A percentile compares a stretch with the other conserved stretches of the same genome.
phyloP scores from a whole-genome alignment of 2,888 invertebrate species.

The Meliscaeva auricollis region DNA sequence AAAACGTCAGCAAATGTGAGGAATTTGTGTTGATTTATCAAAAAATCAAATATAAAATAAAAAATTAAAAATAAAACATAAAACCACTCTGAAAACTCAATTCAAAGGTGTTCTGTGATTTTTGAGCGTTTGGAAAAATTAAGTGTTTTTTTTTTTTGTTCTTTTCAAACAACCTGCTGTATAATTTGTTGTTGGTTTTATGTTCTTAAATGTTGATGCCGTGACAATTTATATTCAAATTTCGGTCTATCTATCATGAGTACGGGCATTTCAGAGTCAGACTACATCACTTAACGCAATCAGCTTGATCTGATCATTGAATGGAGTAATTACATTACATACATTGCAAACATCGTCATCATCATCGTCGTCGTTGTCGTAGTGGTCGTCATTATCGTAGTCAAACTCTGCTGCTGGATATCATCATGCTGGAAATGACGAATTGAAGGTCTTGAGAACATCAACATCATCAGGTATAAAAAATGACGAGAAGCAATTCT shows the following conservation, averaged over 20 bases:
- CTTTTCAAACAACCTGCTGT: slow-evolving; percentile 41
- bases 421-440: slow-evolving; percentile 46
- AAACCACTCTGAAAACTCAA: neutral
- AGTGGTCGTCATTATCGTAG: neutral
- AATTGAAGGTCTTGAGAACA: slow-evolving; percentile 55
- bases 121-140: slow-evolving; percentile 13
- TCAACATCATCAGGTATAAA: slow-evolving; percentile 37
- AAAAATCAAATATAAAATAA: slow-evolving; percentile 26
- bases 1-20: slow-evolving; percentile 46
- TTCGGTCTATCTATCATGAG: slow-evolving; percentile 45
- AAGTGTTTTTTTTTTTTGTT: slow-evolving; percentile 16
- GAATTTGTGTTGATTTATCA: slow-evolving; percentile 42
- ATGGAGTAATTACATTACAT: slow-evolving; percentile 32
- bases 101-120: neutral
- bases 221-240: slow-evolving; percentile 58
- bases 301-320: slow-evolving; percentile 43
- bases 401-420: neutral
- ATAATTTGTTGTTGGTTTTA: slow-evolving; percentile 22
- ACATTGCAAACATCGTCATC: slow-evolving; percentile 29
- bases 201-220: slow-evolving; percentile 43
- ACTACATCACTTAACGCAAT: slow-evolving; percentile 47
- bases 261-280: slow-evolving; percentile 22
- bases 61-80: slow-evolving; percentile 49
- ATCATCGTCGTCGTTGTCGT: neutral
- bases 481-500: slow-evolving; percentile 33